Percentiles rank a stretch among this genome's conserved stretches.
These are phyloP conservation scores for Agelas oroides DNA, from an alignment of 37 sponge, comb jelly and placozoan genomes.

Conservation along the genomic window DNA sequence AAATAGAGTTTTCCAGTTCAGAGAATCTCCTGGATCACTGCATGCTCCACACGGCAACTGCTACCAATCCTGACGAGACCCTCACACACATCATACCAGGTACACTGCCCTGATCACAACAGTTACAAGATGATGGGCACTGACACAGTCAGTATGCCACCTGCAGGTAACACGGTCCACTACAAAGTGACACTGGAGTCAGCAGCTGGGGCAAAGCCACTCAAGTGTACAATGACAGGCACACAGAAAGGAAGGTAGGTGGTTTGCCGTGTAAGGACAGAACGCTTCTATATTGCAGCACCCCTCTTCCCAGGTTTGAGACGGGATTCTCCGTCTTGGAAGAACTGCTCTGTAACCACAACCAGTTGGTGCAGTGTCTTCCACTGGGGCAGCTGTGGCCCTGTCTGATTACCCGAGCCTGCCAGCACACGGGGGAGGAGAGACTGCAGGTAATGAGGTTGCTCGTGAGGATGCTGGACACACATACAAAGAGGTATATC, in stretches of 20 bases:
- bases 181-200: slow-evolving; percentile 47
- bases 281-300: no score
- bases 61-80: background rate
- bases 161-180: slow-evolving; percentile 59
- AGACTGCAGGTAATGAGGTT: slow-evolving; percentile 65
- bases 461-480: slow-evolving; percentile 47
- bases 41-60: background rate
- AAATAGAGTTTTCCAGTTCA: slow-evolving; percentile 21
- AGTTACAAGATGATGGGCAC: no score
- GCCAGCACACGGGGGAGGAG: slow-evolving; percentile 70
- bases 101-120: no score
- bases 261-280: background rate
- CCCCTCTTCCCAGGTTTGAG: slow-evolving; percentile 55
- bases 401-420: slow-evolving; percentile 66
- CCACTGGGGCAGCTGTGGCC: slow-evolving; percentile 78
- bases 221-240: slow-evolving; percentile 56
- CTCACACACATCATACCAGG: slow-evolving; percentile 32
- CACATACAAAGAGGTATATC: slow-evolving; percentile 6
- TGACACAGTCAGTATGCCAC: no score
- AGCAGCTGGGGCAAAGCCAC: slow-evolving; percentile 16
- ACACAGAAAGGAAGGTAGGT: slow-evolving; percentile 73
- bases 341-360: slow-evolving; percentile 17
- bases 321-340: slow-evolving; percentile 68
- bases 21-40: slow-evolving; percentile 15
- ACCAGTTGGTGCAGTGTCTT: background rate